Base-by-base conservation (phyloP, 2,888 invertebrate species). In the Julus scandinavius region DNA sequence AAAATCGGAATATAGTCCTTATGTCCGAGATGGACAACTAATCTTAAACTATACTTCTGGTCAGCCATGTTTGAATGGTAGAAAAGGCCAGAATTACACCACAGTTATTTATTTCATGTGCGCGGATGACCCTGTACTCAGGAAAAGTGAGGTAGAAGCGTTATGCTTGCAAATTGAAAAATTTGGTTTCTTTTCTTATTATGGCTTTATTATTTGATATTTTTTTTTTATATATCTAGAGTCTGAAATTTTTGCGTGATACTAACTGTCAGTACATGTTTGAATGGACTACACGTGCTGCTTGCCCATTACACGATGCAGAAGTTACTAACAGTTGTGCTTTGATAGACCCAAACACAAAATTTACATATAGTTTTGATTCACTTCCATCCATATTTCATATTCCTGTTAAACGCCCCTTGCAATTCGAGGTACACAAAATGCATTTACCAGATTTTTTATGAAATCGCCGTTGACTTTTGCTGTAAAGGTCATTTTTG, bases 61-160 rank as follows among this genome's bases (percentile, higher is more conserved):
- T 45, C 87, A 86, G 13, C 72, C 72, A 63, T 89, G 89, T 83
- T 17, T n/a, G 2, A 41, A 0, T n/a, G 83, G 45, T n/a, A 63
- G n/a, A 63, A 38, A 20, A 11, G 29, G 89, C 45, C 9, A 29
- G 13, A 88, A 88, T 20, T 88, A 88, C 49, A 83, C 87, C 13
- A 87, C 88, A 0, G 17, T 88, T 80, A 87, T 88, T n/a, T 87
- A 87, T 87, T 88, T 88, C 41, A 20, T 80, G 20, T 88, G 88
- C 45, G 15, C 80, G 17, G 49, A 80, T 15, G 83, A 87, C n/a
- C n/a, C 54, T n/a, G 20, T 41, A 17, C n/a, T n/a, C 17, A 63
- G n/a, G 63, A 63, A n/a, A 17, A 63, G 63, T 17, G n/a, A n/a
- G n/a, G 63, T 63, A 63, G 29, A 29, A 63, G 5, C n/a, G n/a